phyloP scores from a whole-genome alignment of 2,797 vertebrate genomes.

The Girardinus metallicus region DNA sequence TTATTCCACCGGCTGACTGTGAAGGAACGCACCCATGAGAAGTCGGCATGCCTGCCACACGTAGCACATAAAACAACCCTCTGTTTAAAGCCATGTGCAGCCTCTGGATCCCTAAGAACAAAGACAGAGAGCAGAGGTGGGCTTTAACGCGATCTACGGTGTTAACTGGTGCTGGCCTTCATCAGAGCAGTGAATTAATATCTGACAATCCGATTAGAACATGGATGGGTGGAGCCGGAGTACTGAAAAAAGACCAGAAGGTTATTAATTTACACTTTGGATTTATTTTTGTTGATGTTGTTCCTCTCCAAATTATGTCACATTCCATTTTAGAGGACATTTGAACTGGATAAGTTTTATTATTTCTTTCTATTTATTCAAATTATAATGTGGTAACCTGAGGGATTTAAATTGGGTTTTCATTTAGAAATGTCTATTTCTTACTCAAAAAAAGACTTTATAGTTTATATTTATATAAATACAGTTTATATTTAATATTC shows the following conservation, averaged over 20 bases:
- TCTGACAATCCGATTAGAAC: slow-evolving; percentile 58
- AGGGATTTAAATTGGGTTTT: background rate
- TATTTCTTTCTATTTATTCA: background rate
- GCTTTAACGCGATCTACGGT: background rate
- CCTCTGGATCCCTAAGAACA: background rate
- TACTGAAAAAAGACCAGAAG: slow-evolving; percentile 21
- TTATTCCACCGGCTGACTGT: background rate
- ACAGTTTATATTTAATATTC: too few relatives aligned
- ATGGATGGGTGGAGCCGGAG: slow-evolving; percentile 69
- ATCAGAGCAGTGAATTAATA: slow-evolving; percentile 19
- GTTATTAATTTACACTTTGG: background rate
- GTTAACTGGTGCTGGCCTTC: background rate
- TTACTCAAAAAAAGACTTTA: too few relatives aligned
- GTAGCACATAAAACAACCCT: slow-evolving; percentile 35
- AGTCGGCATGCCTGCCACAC: slow-evolving; percentile 53
- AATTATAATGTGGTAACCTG: background rate
- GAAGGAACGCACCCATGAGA: slow-evolving; percentile 8
- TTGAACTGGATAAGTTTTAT: background rate
- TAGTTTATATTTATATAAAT: too few relatives aligned
- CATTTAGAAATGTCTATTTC: background rate
- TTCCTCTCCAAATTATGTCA: background rate
- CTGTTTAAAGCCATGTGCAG: slow-evolving; percentile 5
- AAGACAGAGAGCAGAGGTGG: background rate
- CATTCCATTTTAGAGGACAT: background rate
- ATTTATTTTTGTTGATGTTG: background rate